Percentiles rank a stretch among this genome's conserved stretches.
Conservation (phyloP, 2,113 vertebrate genomes). For the Lophotis ruficrista region DNA sequence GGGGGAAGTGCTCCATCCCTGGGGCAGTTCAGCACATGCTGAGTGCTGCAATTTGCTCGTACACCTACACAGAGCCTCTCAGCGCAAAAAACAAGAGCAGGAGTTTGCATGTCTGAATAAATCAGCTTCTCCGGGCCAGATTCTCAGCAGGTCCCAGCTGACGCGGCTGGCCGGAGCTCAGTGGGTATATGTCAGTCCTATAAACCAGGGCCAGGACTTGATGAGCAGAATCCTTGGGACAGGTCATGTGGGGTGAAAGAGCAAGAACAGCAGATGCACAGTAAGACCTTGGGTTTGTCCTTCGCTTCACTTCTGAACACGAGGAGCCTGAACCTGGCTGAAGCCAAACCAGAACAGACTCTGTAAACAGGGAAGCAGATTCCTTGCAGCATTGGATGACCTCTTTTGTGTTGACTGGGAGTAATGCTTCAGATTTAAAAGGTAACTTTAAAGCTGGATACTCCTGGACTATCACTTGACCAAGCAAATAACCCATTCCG, state of each 20-base stretch:
- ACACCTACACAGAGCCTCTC: conserved; percentile 21
- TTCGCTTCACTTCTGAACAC: neutral
- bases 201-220: neutral
- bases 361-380: neutral
- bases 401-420: neutral
- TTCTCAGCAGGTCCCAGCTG: conserved; percentile 39
- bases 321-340: neutral
- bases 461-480: neutral
- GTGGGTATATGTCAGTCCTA: neutral
- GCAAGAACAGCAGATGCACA: neutral
- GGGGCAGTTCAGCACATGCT: neutral
- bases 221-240: neutral
- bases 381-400: neutral
- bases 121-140: neutral
- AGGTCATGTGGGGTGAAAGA: neutral
- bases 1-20: neutral
- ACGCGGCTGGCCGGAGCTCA: neutral
- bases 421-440: neutral
- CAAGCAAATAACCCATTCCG: neutral
- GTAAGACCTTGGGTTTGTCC: neutral
- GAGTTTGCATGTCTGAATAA: conserved; percentile 16
- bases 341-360: neutral
- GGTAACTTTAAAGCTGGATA: neutral
- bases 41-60: conserved; percentile 20
- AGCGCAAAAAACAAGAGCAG: conserved; percentile 5